Base-by-base conservation (phyloP, 2,888 invertebrate species). In the Noctua janthe region DNA sequence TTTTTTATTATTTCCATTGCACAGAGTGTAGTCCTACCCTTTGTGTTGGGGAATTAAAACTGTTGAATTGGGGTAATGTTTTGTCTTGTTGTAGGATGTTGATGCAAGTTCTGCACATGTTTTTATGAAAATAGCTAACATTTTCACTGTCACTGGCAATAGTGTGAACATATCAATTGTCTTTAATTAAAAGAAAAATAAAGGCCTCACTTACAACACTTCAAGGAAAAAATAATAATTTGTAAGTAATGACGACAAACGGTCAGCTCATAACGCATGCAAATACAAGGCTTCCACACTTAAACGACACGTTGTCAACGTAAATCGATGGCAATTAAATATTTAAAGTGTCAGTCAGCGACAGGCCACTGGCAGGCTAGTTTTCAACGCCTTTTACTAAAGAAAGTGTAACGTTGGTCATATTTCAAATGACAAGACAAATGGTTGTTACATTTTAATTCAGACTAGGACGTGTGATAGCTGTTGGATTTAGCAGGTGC, bases 1-100 rank as follows among this genome's bases (percentile, higher is more conserved):
- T 94, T 95, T 95, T 95, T 95, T 95, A 95, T 94, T 93, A 93
- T 92, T 92, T 92, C 89, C 92, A 92, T 92, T 91, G 90, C 89
- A 91, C 86, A 82, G 85, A 88, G 82, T 77, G 76, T 80, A 75
- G 76, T 59, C 66, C 62, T 56, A 76, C 83, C 87, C 82, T 82
- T 82, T 87, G 80, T 88, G 87, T 87, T 79, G 78, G 77, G 51
- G 64, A 85, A 89, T 89, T 89, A 85, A 87, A 85, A 79, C 69
- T 76, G 77, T 54, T 51, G 76, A 69, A 82, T 78, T 77, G 81
- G 81, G 80, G 71, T 83, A 82, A 77, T 81, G 87, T 88, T 83
- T 84, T 84, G 51, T 86, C 64, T 78, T 74, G n/a, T 59, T 71
- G 39, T 43, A 15, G 35, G 62, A 51, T 54, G 49, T 5, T 75